phyloP scores from a whole-genome alignment of 2,797 vertebrate genomes.

The Buceros bicornis region DNA sequence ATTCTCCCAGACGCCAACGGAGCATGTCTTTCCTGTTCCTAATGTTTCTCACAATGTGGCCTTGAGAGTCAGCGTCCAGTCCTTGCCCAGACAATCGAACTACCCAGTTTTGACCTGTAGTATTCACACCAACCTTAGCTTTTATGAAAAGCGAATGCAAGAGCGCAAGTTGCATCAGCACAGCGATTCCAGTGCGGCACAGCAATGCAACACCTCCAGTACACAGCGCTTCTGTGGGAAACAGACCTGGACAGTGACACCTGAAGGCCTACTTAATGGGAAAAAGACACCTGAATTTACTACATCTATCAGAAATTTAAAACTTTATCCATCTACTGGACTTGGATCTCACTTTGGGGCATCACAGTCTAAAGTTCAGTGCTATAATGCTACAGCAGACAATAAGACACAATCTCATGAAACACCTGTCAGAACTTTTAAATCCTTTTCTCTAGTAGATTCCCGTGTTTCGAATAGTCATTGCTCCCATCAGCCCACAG shows the following conservation, averaged over 20 bases:
- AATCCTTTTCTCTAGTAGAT: constrained; percentile 88
- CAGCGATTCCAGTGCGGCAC: constrained; percentile 76
- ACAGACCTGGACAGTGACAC: constrained; percentile 80
- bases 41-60: constrained; percentile 96
- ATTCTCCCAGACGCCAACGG: constrained; percentile 94
- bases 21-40: constrained; percentile 96
- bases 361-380: constrained; percentile 79
- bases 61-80: constrained; percentile 96
- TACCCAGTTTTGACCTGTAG: constrained; percentile 95
- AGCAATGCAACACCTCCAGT: constrained; percentile 76
- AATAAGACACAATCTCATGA: constrained; percentile 81
- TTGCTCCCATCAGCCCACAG: constrained; percentile 80
- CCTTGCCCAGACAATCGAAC: constrained; percentile 94
- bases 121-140: constrained; percentile 90
- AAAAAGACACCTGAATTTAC: constrained; percentile 78
- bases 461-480: constrained; percentile 77
- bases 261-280: constrained; percentile 71
- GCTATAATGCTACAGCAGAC: constrained; percentile 79
- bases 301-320: constrained; percentile 85
- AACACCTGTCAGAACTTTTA: constrained; percentile 86
- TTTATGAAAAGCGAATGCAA: constrained; percentile 85
- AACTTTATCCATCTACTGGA: constrained; percentile 83
- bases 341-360: constrained; percentile 81
- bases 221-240: constrained; percentile 84
- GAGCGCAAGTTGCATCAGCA: constrained; percentile 81